Evolutionary conservation across 2,888 invertebrate species (phyloP), one percentile per base, ranked within the genome.

Genomic region (Acanthosepion esculentum): DNA sequence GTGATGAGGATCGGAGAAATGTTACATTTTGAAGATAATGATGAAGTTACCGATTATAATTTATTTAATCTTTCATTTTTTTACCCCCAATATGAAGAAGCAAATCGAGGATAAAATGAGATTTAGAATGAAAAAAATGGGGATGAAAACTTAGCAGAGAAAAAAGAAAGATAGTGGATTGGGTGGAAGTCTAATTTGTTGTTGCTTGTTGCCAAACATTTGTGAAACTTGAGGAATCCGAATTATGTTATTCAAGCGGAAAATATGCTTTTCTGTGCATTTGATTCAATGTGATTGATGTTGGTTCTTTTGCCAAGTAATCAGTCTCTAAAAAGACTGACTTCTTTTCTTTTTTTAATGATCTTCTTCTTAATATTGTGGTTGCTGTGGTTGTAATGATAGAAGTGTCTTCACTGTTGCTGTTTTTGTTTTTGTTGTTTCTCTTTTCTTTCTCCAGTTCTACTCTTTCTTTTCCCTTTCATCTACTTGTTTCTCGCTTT

Each of bases 131-230:
- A 8, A n/a, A n/a, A 78, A n/a, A 78, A 15, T 7, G 4, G 0
- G 10, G 12, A 1, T 12, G n/a, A 78, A 78, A 78, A n/a, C 8
- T 5, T 26, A 64, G 18, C n/a, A n/a, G n/a, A n/a, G n/a, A 3
- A 78, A 78, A 78, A 50, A 48, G 50, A 50, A 93, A 93, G 18
- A 10, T 29, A 93, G 29, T n/a, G 26, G 50, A 53, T 50, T 48
- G 48, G 50, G 20, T 93, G n/a, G 93, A 29, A 50, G 23, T n/a
- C 50, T 50, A 48, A 55, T 50, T 55, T 53, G n/a, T 55, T 93
- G 48, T 93, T 53, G 92, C 92, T 93, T 50, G 55, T 29, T 93
- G 53, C 93, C 93, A 55, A 50, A 26, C n/a, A 93, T 93, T 93
- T 93, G 55, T 50, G 8, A 93, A 93, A 55, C 93, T 48, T 93